Evolutionary conservation across 2,888 invertebrate species (phyloP).

Genomic region (Apamea monoglypha): DNA sequence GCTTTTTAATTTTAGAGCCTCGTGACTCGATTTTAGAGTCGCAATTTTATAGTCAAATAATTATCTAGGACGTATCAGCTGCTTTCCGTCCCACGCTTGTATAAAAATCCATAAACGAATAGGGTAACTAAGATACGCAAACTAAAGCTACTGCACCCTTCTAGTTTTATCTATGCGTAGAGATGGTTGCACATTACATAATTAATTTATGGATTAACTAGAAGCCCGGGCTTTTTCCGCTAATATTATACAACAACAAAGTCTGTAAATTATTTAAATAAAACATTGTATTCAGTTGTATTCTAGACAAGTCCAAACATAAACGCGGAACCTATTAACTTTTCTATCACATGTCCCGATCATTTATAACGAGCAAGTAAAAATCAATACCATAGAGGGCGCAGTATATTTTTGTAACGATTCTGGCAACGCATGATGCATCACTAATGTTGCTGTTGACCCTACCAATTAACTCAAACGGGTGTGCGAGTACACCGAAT

Average conservation of each 20-base stretch:
- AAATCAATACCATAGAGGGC: slow-evolving; percentile 53
- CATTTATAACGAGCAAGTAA: slow-evolving; percentile 19
- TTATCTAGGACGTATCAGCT: slow-evolving; percentile 13
- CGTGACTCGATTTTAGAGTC: neutral
- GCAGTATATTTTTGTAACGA: slow-evolving; percentile 49
- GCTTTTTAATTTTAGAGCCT: neutral
- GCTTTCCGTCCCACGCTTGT: slow-evolving; percentile 20
- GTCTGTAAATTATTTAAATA: neutral
- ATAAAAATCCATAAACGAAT: slow-evolving; percentile 33
- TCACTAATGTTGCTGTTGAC: slow-evolving; percentile 63
- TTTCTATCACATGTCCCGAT: neutral
- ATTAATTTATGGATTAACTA: slow-evolving; percentile 32
- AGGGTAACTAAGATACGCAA: slow-evolving; percentile 42
- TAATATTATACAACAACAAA: neutral
- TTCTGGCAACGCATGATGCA: slow-evolving; percentile 56
- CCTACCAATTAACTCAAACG: slow-evolving; percentile 60
- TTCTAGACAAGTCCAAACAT: neutral
- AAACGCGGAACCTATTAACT: neutral
- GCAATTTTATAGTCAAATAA: slow-evolving; percentile 6
- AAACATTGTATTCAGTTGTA: neutral
- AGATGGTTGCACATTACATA: slow-evolving; percentile 16
- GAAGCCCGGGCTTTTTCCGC: neutral
- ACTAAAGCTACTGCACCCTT: slow-evolving; percentile 25
- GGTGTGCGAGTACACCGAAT: slow-evolving; percentile 30
- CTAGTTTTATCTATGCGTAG: slow-evolving; percentile 29